These are phyloP conservation scores for Scrobipalpa costella DNA, from an alignment of 2,888 invertebrate genomes.

Conservation along the genomic window DNA sequence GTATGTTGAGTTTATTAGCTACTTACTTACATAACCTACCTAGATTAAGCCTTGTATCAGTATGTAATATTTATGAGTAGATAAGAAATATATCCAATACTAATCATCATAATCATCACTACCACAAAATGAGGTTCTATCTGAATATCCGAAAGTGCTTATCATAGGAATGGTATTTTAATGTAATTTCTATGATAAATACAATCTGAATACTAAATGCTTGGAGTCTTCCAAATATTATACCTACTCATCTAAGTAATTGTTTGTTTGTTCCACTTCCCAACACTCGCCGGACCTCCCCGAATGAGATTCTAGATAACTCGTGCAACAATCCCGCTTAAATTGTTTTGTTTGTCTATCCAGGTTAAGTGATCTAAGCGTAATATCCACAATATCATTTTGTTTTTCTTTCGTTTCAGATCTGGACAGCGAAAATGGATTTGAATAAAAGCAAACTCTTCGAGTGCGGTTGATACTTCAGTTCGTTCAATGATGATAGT, in stretches of 20 bases:
- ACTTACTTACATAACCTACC: not conserved
- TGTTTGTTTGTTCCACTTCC: slow-evolving; percentile 10
- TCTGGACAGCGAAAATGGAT: slow-evolving; percentile 21
- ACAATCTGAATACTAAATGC: slow-evolving; percentile 6
- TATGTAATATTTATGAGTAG: too few relatives aligned
- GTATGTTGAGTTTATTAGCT: not conserved
- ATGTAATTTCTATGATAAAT: slow-evolving; percentile 7
- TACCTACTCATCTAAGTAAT: not conserved
- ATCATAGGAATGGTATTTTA: slow-evolving; percentile 10
- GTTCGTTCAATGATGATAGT: not conserved
- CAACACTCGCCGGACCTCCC: not conserved
- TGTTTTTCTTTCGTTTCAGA: slow-evolving; percentile 25
- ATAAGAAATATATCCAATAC: not conserved
- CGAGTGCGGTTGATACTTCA: slow-evolving; percentile 24
- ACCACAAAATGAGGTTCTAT: not conserved
- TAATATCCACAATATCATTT: not conserved
- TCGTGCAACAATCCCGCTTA: not conserved
- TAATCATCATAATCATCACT: not conserved
- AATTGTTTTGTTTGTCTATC: slow-evolving; percentile 1
- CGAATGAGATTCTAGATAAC: not conserved
- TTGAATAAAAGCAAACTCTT: slow-evolving; percentile 14
- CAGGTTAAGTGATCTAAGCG: not conserved
- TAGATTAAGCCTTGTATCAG: too few relatives aligned
- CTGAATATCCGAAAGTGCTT: not conserved
- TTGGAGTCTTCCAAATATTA: slow-evolving; percentile 1